Conservation (phyloP, 1,140 invertebrate genomes). For the Holotrichia oblita region DNA sequence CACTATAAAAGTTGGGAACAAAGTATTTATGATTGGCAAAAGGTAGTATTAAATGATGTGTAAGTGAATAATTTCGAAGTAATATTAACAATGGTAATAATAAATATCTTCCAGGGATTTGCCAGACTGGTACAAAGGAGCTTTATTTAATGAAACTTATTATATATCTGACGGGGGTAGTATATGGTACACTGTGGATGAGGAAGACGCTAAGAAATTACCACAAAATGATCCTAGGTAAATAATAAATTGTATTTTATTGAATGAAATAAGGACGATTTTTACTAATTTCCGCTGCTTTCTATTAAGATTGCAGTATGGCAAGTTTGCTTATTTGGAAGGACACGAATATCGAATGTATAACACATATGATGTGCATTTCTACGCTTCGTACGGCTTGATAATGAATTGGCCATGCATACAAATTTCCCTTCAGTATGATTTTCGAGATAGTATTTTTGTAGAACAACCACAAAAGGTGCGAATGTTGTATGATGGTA, state of each 20-base stretch:
- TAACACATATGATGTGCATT: constrained; percentile 97
- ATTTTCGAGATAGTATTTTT: constrained; percentile 76
- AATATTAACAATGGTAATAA: not conserved
- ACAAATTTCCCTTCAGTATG: constrained; percentile 86
- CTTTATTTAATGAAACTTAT: constrained; percentile 94
- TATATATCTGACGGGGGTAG: constrained; percentile 93
- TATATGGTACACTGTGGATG: constrained; percentile 80
- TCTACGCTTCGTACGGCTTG: constrained; percentile 92
- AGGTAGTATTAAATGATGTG: constrained; percentile 79
- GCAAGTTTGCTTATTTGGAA: constrained; percentile 84
- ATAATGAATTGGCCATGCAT: constrained; percentile 91
- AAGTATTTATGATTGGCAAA: constrained; percentile 86
- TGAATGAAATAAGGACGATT: no score
- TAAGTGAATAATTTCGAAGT: constrained; percentile 58
- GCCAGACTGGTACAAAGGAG: constrained; percentile 94
- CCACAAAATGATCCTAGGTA: constrained; percentile 74
- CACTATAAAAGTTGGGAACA: constrained; percentile 84
- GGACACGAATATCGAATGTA: constrained; percentile 96
- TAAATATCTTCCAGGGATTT: constrained; percentile 68
- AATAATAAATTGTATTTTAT: no score
- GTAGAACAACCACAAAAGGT: constrained; percentile 67
- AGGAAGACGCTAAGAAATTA: constrained; percentile 67
- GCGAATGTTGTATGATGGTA: constrained; percentile 72
- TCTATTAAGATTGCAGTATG: constrained; percentile 73
- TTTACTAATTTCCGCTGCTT: constrained; percentile 45